Base-by-base conservation (phyloP, 92 coral and sea anemone species). In the Desmophyllum pertusum region DNA sequence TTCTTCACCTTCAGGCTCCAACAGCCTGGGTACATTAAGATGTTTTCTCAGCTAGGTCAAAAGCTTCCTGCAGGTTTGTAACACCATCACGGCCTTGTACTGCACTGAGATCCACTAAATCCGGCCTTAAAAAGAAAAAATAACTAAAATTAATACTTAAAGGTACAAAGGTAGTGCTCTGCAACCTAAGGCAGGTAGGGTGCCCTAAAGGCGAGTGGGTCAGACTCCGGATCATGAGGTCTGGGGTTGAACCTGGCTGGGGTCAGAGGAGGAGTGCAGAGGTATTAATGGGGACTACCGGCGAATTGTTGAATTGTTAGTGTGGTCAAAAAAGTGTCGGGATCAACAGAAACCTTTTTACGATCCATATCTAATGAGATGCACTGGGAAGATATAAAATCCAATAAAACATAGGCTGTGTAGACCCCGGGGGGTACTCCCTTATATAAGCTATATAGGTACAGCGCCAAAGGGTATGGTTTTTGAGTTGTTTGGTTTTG, bases 1-100 rank as follows among this genome's bases (percentile, higher is more conserved):
- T 67, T 38, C 73, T 7, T 31, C 79, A 89, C 98, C 98, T 84
- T 91, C 92, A 51, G 93, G 93, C 59, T 94, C 98, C 70, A 94
- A 76, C 48, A 94, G 90, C 43, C 80, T 91, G 33, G 98, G 98
- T 36, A 94, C 98, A 52, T 79, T 89, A 42, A 94, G 81, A 43
- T 94, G 90, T 46, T 81, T n/a, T 85, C 74, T 88, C 89, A 3
- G 98, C 98, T 35, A 91, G 27, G 51, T 91, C 93, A 87, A 94
- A 94, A 5, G 98, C 98, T 51, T 86, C 86, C 30, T 78, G 83
- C 66, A 94, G 84, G 62, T 94, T 94, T 8, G 89, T 73, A n/a
- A 70, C 80, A 48, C 87, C 88, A 69, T 92, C 95, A 33, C 92
- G 93, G 55, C 84, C 79, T 55, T 84, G 65, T 0, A 92, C 65